Evolutionary conservation across 2,888 invertebrate species (phyloP), one percentile per base, ranked within the genome.

Genomic region (Thera obeliscata): DNA sequence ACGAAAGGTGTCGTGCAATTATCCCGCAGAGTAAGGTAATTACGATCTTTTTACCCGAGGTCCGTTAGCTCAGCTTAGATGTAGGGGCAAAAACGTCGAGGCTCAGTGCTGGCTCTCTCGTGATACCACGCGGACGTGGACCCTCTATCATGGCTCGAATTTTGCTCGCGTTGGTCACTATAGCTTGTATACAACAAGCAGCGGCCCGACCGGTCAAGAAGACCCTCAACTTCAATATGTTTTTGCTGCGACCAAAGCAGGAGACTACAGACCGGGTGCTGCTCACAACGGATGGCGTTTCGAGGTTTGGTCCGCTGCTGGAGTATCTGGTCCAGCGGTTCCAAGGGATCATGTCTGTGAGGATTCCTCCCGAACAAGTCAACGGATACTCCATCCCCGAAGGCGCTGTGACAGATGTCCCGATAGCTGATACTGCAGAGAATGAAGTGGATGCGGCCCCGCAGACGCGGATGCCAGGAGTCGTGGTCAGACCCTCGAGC

Each of bases 311-410:
- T 5, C 95, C 96, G 0, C 86, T 96, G 59, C 83, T 96, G 71
- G 96, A 96, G 80, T 94, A 95, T 74, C 83, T 96, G 52, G 94
- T 96, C 5, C 96, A 96, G 81, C 94, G 95, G 57, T 94, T 96
- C 62, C 96, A 96, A 86, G 94, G 95, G 0, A 93, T 95, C 75
- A 95, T 95, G 88, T 96, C 96, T 0, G 94, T 95, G n/a, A 95
- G 95, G 76, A 87, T 95, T 61, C 94, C 95, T 36, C 94, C 94
- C 74, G 95, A 95, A 80, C 94, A 72, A 91, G 91, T 79, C 74
- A 92, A 72, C 90, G 90, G 49, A 76, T 83, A 71, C 77, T 73
- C 77, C 3, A 68, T 59, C 36, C 74, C 76, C n/a, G 66, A 78
- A 38, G 73, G 70, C 33, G 71, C 71, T n/a, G 74, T 60, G 9